These are phyloP conservation scores for Etheostoma perlongum DNA, from an alignment of 2,797 vertebrate species.

Conservation along the genomic window DNA sequence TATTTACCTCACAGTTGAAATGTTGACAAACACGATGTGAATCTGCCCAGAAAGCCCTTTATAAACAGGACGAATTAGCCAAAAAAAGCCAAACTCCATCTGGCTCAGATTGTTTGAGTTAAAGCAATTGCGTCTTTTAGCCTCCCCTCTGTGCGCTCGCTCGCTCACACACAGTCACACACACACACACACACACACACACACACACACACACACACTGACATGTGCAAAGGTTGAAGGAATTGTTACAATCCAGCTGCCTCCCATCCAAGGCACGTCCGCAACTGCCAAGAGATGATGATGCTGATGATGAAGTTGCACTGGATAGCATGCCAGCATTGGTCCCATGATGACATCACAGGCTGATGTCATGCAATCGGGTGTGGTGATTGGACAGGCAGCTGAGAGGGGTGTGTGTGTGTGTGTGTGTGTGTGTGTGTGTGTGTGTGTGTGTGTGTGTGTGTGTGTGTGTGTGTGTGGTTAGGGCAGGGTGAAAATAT, in stretches of 20 bases:
- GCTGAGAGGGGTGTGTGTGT: slow-evolving; percentile 66
- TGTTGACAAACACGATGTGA: slow-evolving; percentile 70
- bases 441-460: slow-evolving; percentile 47
- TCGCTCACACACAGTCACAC: slow-evolving; percentile 22
- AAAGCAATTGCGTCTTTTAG: slow-evolving; percentile 71
- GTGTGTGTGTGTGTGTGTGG: slow-evolving; percentile 26
- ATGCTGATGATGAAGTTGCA: slow-evolving; percentile 81
- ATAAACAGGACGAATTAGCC: slow-evolving; percentile 61
- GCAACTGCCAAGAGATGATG: slow-evolving; percentile 77
- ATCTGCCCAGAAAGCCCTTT: slow-evolving; percentile 66
- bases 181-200: slow-evolving; percentile 19
- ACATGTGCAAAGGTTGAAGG: slow-evolving; percentile 66
- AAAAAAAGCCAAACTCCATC: slow-evolving; percentile 68
- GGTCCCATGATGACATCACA: slow-evolving; percentile 89
- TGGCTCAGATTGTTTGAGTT: slow-evolving; percentile 80
- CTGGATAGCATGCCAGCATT: slow-evolving; percentile 76
- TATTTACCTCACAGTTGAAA: slow-evolving; percentile 72
- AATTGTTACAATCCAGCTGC: slow-evolving; percentile 80
- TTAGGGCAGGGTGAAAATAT: slow-evolving; percentile 79
- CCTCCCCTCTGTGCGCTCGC: slow-evolving; percentile 55
- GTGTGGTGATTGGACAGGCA: slow-evolving; percentile 82
- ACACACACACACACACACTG: slow-evolving; percentile 7
- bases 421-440: slow-evolving; percentile 43
- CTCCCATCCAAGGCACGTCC: slow-evolving; percentile 68
- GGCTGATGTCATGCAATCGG: slow-evolving; percentile 85